Conservation (phyloP, 1,140 invertebrate species). For the Ips typographus region DNA sequence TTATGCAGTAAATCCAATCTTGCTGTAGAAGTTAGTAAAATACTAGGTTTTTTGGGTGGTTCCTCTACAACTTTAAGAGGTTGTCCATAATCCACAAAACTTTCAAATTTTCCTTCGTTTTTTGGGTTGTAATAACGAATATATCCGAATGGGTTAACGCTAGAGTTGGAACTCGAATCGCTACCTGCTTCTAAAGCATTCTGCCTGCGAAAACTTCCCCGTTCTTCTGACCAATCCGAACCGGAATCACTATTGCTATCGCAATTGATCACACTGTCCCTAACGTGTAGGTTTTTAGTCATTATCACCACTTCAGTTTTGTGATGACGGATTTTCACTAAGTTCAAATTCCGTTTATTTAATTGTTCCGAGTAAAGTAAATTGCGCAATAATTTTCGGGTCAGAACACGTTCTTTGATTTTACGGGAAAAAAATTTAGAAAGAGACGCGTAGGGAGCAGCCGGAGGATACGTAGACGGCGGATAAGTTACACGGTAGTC, state of each 20-base stretch:
- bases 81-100: conserved; percentile 55
- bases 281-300: conserved; percentile 55
- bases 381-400: conserved; percentile 68
- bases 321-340: conserved; percentile 57
- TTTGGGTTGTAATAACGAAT: conserved; percentile 62
- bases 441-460: conserved; percentile 68
- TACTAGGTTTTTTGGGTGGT: conserved; percentile 43
- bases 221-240: conserved; percentile 49
- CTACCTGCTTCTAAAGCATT: conserved; percentile 58
- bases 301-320: conserved; percentile 58
- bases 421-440: conserved; percentile 73
- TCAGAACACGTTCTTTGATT: conserved; percentile 70
- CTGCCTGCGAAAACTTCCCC: conserved; percentile 55
- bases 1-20: conserved; percentile 51
- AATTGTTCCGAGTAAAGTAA: conserved; percentile 68
- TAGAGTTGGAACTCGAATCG: conserved; percentile 47
- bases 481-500: conserved; percentile 61
- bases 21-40: conserved; percentile 54
- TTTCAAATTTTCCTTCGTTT: conserved; percentile 50
- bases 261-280: conserved; percentile 57
- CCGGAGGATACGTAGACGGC: conserved; percentile 63
- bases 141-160: conserved; percentile 63
- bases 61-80: conserved; percentile 35
- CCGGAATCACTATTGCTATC: conserved; percentile 55
- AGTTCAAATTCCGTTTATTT: conserved; percentile 55